Conservation (phyloP, 2,888 invertebrate genomes). For the Lampropteryx suffumata region DNA sequence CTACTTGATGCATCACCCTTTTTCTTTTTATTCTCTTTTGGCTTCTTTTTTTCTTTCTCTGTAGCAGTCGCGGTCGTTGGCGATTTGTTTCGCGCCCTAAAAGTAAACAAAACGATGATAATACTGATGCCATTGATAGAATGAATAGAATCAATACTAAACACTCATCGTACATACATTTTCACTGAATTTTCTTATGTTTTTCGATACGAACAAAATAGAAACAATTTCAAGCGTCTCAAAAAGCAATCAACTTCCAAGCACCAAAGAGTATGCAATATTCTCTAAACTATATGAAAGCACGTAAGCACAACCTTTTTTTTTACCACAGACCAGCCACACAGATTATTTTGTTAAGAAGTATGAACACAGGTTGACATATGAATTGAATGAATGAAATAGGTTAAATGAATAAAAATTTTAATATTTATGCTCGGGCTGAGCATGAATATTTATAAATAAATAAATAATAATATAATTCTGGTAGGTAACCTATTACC, state of each 20-base stretch:
- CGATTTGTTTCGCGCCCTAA: slow-evolving; percentile 89
- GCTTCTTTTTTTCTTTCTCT: slow-evolving; percentile 86
- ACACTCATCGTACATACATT: slow-evolving; percentile 25
- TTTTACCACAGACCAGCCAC: no score
- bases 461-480: no score
- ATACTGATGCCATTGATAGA: neutral
- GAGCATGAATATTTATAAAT: no score
- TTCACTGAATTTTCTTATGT: neutral
- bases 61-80: slow-evolving; percentile 85
- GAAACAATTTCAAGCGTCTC: slow-evolving; percentile 24
- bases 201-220: neutral
- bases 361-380: no score
- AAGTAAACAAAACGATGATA: slow-evolving; percentile 30
- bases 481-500: no score
- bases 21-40: slow-evolving; percentile 83
- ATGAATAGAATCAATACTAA: neutral
- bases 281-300: no score
- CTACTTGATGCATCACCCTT: slow-evolving; percentile 89
- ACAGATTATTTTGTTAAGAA: no score
- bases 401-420: slow-evolving; percentile 9
- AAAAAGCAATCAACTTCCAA: neutral
- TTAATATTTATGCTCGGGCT: no score
- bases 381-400: slow-evolving; percentile 8
- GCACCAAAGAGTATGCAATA: no score
- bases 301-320: no score